Evolutionary conservation across 2,113 vertebrate genomes (phyloP).

Genomic region (Hyla sarda): DNA sequence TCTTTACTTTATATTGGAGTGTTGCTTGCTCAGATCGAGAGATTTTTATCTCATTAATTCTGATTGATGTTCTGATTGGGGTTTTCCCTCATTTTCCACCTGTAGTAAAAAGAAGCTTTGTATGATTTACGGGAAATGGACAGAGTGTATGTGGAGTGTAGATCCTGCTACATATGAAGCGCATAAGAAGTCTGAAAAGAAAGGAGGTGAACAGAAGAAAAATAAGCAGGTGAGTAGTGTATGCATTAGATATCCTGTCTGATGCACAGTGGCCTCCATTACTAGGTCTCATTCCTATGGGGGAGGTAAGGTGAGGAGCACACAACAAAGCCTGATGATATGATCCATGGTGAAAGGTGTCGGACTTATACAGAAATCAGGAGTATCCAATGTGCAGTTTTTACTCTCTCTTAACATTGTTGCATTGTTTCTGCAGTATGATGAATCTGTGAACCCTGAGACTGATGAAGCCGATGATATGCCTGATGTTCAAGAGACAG

Average conservation of each 20-base stretch:
- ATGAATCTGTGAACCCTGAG: constrained; percentile 73
- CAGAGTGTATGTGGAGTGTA: constrained; percentile 92
- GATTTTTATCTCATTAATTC: not conserved
- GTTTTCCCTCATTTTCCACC: not conserved
- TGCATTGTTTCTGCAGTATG: constrained; percentile 68
- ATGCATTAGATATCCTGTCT: not conserved
- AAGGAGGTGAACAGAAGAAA: constrained; percentile 78
- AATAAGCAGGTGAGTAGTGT: constrained; percentile 75
- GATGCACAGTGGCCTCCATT: not conserved
- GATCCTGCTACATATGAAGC: constrained; percentile 82
- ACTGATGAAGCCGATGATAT: constrained; percentile 87
- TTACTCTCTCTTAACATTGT: not conserved
- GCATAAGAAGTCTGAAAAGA: constrained; percentile 85
- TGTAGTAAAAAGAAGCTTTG: constrained; percentile 91
- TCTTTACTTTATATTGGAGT: not conserved
- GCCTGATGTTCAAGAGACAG: constrained; percentile 90
- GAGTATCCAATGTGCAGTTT: not conserved
- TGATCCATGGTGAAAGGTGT: not conserved
- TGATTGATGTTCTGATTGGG: not conserved
- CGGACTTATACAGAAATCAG: not conserved
- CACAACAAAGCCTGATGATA: not conserved
- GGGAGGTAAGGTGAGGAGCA: not conserved
- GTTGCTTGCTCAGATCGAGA: not conserved
- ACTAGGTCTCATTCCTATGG: not conserved
- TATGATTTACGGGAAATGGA: constrained; percentile 98